These are phyloP conservation scores for Phycodurus eques DNA, from an alignment of 2,113 vertebrate genomes.

Conservation along the genomic window DNA sequence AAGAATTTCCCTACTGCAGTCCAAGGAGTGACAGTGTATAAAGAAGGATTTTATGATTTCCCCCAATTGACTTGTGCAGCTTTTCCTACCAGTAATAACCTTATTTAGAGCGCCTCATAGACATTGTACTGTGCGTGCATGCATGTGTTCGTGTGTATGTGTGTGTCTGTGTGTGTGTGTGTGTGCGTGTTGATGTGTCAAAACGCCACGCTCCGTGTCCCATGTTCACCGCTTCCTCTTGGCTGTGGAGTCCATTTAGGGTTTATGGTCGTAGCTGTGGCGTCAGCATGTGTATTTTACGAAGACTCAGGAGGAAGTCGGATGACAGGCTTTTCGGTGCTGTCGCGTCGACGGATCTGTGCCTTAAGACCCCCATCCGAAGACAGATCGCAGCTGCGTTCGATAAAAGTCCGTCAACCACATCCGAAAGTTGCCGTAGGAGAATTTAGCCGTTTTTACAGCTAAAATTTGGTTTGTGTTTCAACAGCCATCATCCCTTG, in stretches of 20 bases:
- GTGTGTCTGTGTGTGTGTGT: background rate
- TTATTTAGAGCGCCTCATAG: slow-evolving; percentile 1
- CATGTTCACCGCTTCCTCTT: slow-evolving; percentile 14
- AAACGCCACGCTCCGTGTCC: slow-evolving; percentile 4
- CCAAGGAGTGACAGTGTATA: slow-evolving; percentile 10
- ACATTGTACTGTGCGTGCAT: background rate
- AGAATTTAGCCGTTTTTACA: slow-evolving; percentile 29
- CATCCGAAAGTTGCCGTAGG: slow-evolving; percentile 33
- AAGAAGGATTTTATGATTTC: slow-evolving; percentile 32
- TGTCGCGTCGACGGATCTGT: slow-evolving; percentile 26
- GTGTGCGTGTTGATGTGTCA: background rate
- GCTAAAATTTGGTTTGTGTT: slow-evolving; percentile 31
- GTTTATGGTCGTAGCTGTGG: slow-evolving; percentile 39
- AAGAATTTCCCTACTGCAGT: background rate
- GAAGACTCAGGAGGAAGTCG: slow-evolving; percentile 46
- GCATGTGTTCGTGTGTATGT: background rate
- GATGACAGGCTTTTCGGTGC: slow-evolving; percentile 44
- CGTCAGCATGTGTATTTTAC: slow-evolving; percentile 57
- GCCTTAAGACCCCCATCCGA: slow-evolving; percentile 38
- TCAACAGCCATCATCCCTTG: slow-evolving; percentile 30
- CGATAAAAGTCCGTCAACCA: slow-evolving; percentile 36
- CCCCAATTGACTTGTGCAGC: background rate
- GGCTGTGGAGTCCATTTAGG: slow-evolving; percentile 34
- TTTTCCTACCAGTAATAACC: background rate
- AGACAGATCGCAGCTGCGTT: slow-evolving; percentile 47